Evolutionary conservation across 2,113 vertebrate species (phyloP), one percentile per base, ranked within the genome.

Genomic region (Cynocephalus volans): DNA sequence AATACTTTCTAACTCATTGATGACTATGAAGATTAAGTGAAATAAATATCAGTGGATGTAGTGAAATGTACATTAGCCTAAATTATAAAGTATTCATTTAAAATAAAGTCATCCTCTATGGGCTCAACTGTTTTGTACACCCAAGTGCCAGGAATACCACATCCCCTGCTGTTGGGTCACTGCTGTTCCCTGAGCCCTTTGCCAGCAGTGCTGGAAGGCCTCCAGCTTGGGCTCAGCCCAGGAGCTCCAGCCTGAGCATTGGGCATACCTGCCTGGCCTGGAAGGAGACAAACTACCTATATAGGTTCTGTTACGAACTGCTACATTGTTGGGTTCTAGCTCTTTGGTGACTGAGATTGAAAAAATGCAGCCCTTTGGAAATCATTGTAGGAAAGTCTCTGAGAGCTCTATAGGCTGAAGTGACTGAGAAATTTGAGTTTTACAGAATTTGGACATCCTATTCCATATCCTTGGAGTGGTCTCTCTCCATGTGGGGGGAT

Each of bases 11-110:
- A 79, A 6, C 8, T 80, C 31, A 60, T 6, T 80, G 23, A 13
- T 90, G 52, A 75, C 72, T 72, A 4, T 83, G 50, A 85, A 72
- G 18, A 67, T 67, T 64, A 92, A 90, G 12, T 76, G 28, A 93
- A 86, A 86, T 72, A 58, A 75, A 85, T 64, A 45, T 48, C 26
- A 81, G 18, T 58, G 4, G 15, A 7, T 33, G 0, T 62, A 54
- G 56, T 65, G 45, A 93, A 64, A 83, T 70, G 0, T 31, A 77
- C 36, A 28, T 83, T 88, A 11, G 69, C 67, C 28, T 65, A 65
- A 94, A 93, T 45, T 48, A 6, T 24, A 62, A 67, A 15, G 1
- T 31, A 48, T 33, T 56, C 50, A 79, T 86, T 95, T 56, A 85
- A 72, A 81, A 45, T 72, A 81, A 92, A 64, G 24, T 4, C 5